These are phyloP conservation scores for Stegana nigrithorax DNA, from an alignment of 2,888 invertebrate genomes.

Conservation along the genomic window DNA sequence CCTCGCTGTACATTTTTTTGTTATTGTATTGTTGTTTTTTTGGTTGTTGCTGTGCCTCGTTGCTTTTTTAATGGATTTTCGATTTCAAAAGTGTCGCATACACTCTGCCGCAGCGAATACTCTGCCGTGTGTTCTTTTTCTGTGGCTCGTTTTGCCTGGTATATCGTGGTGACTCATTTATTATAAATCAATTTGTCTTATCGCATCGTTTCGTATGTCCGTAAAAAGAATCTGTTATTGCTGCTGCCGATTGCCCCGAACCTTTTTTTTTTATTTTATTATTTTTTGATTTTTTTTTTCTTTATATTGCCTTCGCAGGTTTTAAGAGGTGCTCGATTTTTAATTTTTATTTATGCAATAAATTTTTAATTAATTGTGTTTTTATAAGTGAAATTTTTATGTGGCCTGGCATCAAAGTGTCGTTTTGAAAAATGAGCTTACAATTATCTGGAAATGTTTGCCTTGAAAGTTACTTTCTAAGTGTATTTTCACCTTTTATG, in stretches of 20 bases:
- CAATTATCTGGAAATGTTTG: too few species aligned
- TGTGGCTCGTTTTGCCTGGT: conserved; percentile 3
- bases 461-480: too few species aligned
- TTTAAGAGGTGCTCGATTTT: background rate
- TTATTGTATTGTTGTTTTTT: conserved; percentile 5
- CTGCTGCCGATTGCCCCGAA: conserved; percentile 8
- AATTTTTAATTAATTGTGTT: conserved; percentile 13
- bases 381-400: conserved; percentile 1
- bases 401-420: too few species aligned
- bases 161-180: conserved; percentile 54
- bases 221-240: conserved; percentile 13
- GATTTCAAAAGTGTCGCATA: conserved; percentile 10
- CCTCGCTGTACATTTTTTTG: conserved; percentile 26
- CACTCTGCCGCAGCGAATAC: background rate
- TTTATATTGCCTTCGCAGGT: background rate
- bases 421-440: too few species aligned
- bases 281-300: background rate
- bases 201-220: conserved; percentile 27
- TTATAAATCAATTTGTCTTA: conserved; percentile 58
- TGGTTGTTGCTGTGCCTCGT: conserved; percentile 7
- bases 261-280: too few species aligned
- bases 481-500: too few species aligned
- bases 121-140: background rate
- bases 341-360: conserved; percentile 1
- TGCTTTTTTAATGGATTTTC: conserved; percentile 16